phyloP scores from a whole-genome alignment of 2,797 vertebrate species.

The Halcyon chelicuti region DNA sequence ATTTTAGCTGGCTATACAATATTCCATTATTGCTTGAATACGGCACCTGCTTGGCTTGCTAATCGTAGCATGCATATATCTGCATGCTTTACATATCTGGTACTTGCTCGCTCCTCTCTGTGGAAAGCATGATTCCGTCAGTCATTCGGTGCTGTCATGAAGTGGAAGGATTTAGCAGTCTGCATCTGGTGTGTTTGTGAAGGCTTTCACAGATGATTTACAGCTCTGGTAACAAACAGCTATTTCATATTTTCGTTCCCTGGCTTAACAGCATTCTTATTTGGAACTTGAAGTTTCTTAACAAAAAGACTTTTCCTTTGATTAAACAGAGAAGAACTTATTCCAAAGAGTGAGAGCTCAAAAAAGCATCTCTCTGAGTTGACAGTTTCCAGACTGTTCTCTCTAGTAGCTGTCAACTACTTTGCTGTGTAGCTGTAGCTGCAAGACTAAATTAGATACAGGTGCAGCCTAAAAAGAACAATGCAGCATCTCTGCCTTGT shows the following conservation, averaged over 20 bases:
- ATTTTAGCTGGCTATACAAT: background rate
- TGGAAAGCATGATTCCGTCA: background rate
- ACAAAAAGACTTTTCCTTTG: slow-evolving; percentile 46
- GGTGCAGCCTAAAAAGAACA: slow-evolving; percentile 38
- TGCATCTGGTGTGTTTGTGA: slow-evolving; percentile 44
- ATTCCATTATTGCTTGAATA: background rate
- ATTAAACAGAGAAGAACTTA: slow-evolving; percentile 26
- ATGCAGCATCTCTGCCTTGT: slow-evolving; percentile 19
- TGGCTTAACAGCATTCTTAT: slow-evolving; percentile 3
- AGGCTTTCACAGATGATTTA: slow-evolving; percentile 39
- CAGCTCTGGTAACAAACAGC: slow-evolving; percentile 31
- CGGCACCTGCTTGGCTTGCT: background rate
- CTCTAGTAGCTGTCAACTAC: slow-evolving; percentile 33
- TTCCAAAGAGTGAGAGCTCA: background rate
- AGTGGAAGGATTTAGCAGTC: slow-evolving; percentile 38
- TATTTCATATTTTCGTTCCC: slow-evolving; percentile 35
- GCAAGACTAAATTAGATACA: slow-evolving; percentile 50
- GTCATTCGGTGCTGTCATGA: slow-evolving; percentile 4
- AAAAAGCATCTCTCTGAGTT: slow-evolving; percentile 14
- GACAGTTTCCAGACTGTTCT: slow-evolving; percentile 57
- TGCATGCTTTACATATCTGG: background rate
- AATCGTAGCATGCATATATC: background rate
- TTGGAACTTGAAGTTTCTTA: slow-evolving; percentile 39
- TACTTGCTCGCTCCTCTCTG: background rate
- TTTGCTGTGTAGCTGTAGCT: slow-evolving; percentile 15